These are phyloP conservation scores for Plagiodera versicolora DNA, from an alignment of 2,888 invertebrate genomes.

Conservation along the genomic window DNA sequence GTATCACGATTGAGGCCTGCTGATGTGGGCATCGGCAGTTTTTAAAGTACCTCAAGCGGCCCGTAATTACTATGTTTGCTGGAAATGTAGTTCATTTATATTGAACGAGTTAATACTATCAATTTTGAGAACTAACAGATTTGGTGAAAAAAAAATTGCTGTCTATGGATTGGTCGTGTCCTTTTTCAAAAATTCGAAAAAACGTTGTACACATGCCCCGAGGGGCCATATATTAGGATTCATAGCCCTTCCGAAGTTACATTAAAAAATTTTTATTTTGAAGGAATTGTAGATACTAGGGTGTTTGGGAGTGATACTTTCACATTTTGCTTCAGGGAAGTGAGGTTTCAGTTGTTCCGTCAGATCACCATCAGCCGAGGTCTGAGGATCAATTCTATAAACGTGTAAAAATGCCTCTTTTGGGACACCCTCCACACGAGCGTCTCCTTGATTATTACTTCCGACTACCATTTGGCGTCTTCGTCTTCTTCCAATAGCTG, in stretches of 20 bases:
- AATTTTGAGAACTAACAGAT: conserved; percentile 2
- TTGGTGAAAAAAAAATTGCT: background rate
- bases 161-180: background rate
- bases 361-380: background rate
- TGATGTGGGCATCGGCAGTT: too few species aligned
- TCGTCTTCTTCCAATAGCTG: background rate
- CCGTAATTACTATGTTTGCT: too few species aligned
- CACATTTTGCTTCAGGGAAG: conserved; percentile 6
- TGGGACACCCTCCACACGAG: background rate
- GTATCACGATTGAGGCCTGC: too few species aligned
- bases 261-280: background rate
- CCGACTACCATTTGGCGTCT: background rate
- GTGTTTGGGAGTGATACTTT: conserved; percentile 6
- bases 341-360: background rate
- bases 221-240: background rate
- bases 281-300: conserved; percentile 1
- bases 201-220: conserved; percentile 1
- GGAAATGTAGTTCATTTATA: background rate
- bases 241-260: background rate
- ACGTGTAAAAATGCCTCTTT: background rate
- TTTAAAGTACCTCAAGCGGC: too few species aligned
- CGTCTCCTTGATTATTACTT: background rate
- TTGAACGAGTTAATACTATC: background rate
- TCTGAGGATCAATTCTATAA: conserved; percentile 5
- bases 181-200: conserved; percentile 1